Base-by-base conservation (phyloP, 1,140 invertebrate genomes). In the Glomeris maerens region DNA sequence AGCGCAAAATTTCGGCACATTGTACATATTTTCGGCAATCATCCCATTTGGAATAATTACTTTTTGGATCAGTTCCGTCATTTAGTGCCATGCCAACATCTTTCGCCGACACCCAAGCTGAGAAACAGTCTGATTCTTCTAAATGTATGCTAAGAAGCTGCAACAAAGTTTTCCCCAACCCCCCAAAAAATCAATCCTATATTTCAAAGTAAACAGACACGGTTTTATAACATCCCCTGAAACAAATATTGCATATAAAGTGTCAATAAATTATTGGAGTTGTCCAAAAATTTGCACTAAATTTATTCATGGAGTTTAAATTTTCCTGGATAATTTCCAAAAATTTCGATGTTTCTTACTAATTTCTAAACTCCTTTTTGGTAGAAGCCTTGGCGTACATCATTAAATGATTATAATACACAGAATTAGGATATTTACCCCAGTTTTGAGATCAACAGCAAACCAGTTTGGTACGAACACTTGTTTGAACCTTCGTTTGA, bases 381-480 rank as follows among this genome's bases (percentile, higher is more conserved):
- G n/a, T n/a, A n/a, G n/a, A n/a, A n/a, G n/a, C n/a, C n/a, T n/a
- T n/a, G n/a, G n/a, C n/a, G n/a, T n/a, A n/a, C n/a, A n/a, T n/a
- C n/a, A n/a, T n/a, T n/a, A n/a, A n/a, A n/a, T n/a, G n/a, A n/a
- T n/a, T n/a, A n/a, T n/a, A n/a, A n/a, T n/a, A n/a, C n/a, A n/a
- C n/a, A n/a, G n/a, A n/a, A n/a, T n/a, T n/a, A n/a, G n/a, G n/a
- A n/a, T 51, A 73, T 76, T 66, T 70, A 91, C 85, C 51, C 95
- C 96, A 52, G 92, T 97, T 73, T 98, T 98, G 3, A 98, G 75
- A 73, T 98, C 95, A 46, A 98, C 90, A 61, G 88, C 94, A 67
- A 99, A 99, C 96, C 96, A 99, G 72, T 90, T 96, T 38, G 96
- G 96, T 59, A 99, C 91, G 70, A 85, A 96, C 44, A 98, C 81